A percentile compares a stretch with the other conserved stretches of the same genome.
These are phyloP conservation scores for Micrastur ruficollis DNA, from an alignment of 2,797 vertebrate species.

Conservation along the genomic window DNA sequence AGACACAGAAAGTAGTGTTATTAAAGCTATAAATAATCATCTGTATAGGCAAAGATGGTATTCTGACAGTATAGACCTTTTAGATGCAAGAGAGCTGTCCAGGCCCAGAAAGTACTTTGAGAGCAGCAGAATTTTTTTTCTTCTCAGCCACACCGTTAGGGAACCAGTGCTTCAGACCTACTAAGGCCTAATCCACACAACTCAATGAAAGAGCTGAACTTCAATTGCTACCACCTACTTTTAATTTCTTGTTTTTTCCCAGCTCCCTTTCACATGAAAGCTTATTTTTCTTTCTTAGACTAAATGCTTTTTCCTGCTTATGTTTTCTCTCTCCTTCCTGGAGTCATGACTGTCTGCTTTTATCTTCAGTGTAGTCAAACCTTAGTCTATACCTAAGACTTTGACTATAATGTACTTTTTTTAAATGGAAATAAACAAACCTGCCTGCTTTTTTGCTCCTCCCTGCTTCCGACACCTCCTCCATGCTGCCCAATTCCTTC, in stretches of 20 bases:
- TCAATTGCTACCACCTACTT: neutral
- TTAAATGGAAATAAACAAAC: neutral
- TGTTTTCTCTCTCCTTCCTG: neutral
- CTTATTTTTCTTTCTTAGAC: neutral
- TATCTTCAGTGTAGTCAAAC: neutral
- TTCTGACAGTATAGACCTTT: neutral
- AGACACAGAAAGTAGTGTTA: neutral
- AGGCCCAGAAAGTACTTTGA: neutral
- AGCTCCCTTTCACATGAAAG: neutral
- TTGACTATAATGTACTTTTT: neutral
- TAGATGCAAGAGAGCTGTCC: neutral
- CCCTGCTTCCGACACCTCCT: neutral
- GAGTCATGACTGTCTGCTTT: neutral
- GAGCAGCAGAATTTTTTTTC: neutral
- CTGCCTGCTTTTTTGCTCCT: neutral
- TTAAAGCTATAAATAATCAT: neutral
- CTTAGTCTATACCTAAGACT: neutral
- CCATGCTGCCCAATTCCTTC: neutral
- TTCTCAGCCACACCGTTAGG: neutral
- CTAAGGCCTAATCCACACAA: neutral
- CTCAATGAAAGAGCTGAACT: neutral
- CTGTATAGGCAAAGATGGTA: neutral
- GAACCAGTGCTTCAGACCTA: neutral
- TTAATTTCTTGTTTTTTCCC: neutral
- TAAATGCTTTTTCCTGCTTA: neutral